Percentiles rank a stretch among this genome's conserved stretches.
These are phyloP conservation scores for Maconellicoccus hirsutus DNA, from an alignment of 1,140 invertebrate genomes.

Conservation along the genomic window DNA sequence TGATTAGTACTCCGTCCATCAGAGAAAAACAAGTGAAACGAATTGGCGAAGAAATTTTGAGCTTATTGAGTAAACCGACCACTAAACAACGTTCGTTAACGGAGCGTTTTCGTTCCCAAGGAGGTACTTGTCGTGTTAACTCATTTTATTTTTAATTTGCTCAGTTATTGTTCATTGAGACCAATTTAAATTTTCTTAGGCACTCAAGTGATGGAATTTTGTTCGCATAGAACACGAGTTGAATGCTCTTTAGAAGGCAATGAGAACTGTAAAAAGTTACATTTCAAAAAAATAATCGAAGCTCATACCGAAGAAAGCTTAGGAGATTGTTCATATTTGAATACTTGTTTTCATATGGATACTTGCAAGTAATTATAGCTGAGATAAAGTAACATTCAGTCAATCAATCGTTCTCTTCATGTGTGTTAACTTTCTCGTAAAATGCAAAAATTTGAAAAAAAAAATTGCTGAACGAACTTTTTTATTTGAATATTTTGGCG, in stretches of 20 bases:
- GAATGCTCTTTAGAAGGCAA: constrained; percentile 60
- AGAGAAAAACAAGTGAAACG: constrained; percentile 91
- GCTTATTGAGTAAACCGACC: constrained; percentile 86
- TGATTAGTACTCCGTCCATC: constrained; percentile 85
- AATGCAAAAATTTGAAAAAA: too few relatives aligned
- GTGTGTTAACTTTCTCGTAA: constrained; percentile 22
- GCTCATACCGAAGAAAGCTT: constrained; percentile 90
- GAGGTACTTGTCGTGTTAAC: constrained; percentile 41
- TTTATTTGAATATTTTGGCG: too few relatives aligned
- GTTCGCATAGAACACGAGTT: constrained; percentile 81
- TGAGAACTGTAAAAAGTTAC: constrained; percentile 72
- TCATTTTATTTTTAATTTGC: too few relatives aligned
- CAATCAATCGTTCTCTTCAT: constrained; percentile 21
- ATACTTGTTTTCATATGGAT: constrained; percentile 98
- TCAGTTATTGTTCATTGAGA: background rate
- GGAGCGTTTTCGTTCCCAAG: constrained; percentile 89
- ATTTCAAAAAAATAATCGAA: constrained; percentile 96
- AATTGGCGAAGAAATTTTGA: constrained; percentile 89
- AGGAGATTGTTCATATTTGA: constrained; percentile 94
- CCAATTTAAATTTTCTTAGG: constrained; percentile 17
- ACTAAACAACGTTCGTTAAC: constrained; percentile 88
- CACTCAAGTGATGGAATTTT: constrained; percentile 82
- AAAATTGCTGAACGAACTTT: too few relatives aligned
- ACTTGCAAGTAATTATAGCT: constrained; percentile 67
- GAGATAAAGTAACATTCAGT: too few relatives aligned